Evolutionary conservation across 2,113 vertebrate genomes (phyloP).

Genomic region (Oenanthe oenanthe): DNA sequence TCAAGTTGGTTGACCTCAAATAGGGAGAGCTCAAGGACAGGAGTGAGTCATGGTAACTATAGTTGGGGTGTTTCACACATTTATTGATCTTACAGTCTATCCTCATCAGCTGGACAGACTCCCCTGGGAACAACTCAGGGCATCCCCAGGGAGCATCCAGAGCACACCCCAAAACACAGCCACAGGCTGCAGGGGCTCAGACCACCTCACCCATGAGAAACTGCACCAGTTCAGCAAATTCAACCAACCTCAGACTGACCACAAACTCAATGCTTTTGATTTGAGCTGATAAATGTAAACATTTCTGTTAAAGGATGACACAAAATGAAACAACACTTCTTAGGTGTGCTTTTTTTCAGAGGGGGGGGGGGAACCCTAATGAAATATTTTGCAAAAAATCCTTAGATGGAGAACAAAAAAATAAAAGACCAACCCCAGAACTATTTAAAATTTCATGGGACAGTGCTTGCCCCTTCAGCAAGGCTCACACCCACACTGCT

Average conservation of each 20-base stretch:
- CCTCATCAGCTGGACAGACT: not conserved
- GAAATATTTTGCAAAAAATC: not conserved
- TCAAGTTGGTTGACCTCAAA: not conserved
- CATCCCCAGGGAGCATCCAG: not conserved
- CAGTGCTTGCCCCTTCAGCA: not conserved
- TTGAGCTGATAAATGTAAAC: not conserved
- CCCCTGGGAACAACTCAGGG: not conserved
- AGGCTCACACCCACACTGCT: not conserved
- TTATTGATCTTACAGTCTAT: not conserved
- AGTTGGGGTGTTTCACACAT: not conserved
- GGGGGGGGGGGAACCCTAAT: fast-evolving
- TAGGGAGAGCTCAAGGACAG: not conserved
- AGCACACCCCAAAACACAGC: not conserved
- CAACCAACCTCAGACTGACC: not conserved
- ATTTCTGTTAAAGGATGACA: not conserved
- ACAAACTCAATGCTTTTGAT: not conserved
- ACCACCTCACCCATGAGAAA: not conserved
- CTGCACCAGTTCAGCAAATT: not conserved
- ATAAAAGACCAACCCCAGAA: not conserved
- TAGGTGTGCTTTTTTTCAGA: not conserved
- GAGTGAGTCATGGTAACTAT: not conserved
- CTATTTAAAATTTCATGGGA: not conserved
- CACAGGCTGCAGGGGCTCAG: not conserved
- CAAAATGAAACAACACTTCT: not conserved
- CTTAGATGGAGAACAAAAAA: not conserved